These are phyloP conservation scores for Camponotus vicinus DNA, from an alignment of 1,140 invertebrate genomes.

Conservation along the genomic window DNA sequence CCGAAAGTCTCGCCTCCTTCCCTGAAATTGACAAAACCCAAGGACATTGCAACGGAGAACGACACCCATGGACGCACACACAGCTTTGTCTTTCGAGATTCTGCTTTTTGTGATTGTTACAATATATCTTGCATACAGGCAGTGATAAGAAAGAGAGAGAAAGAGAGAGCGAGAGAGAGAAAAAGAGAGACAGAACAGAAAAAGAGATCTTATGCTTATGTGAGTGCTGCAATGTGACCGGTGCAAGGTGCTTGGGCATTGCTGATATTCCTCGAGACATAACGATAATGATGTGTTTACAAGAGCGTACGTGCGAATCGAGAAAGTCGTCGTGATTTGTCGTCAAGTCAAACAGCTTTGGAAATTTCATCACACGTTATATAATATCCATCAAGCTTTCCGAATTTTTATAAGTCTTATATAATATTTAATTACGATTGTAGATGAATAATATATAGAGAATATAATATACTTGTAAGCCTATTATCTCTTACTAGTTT, in stretches of 20 bases:
- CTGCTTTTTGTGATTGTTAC: slow-evolving; percentile 64
- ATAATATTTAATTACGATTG: slow-evolving; percentile 1
- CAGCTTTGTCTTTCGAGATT: slow-evolving; percentile 49
- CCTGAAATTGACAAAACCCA: slow-evolving; percentile 85
- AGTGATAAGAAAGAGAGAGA: slow-evolving; percentile 30
- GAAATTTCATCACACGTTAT: slow-evolving; percentile 33
- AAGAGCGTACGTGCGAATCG: slow-evolving; percentile 64
- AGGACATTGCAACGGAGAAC: slow-evolving; percentile 80
- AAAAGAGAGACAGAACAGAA: slow-evolving; percentile 43
- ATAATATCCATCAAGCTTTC: slow-evolving; percentile 45
- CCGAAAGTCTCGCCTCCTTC: slow-evolving; percentile 83
- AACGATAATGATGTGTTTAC: slow-evolving; percentile 60
- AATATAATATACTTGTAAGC: slow-evolving; percentile 12
- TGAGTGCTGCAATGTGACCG: slow-evolving; percentile 77
- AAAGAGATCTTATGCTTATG: slow-evolving; percentile 68
- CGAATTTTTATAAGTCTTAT: slow-evolving; percentile 33
- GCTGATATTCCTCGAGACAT: slow-evolving; percentile 62
- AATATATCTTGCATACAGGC: slow-evolving; percentile 59
- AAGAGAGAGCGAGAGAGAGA: slow-evolving; percentile 18
- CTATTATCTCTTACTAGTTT: slow-evolving; percentile 2
- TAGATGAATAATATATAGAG: background rate
- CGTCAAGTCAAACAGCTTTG: slow-evolving; percentile 54
- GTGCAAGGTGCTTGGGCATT: slow-evolving; percentile 84
- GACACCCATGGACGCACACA: slow-evolving; percentile 53
- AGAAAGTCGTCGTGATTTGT: slow-evolving; percentile 66